Percentiles rank a stretch among this genome's conserved stretches.
Conservation (phyloP, 2,113 vertebrate species). For the Phoxinus phoxinus region DNA sequence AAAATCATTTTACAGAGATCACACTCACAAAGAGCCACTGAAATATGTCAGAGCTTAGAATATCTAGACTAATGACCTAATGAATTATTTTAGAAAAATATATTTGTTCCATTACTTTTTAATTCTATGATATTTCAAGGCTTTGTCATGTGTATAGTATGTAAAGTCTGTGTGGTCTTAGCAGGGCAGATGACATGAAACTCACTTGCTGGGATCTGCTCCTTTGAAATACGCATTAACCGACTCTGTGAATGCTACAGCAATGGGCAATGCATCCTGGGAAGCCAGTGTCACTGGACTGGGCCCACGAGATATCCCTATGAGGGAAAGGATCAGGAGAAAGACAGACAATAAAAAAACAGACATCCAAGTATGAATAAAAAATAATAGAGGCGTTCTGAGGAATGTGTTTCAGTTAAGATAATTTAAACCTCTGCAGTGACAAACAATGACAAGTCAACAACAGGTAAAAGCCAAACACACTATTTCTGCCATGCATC, state of each 20-base stretch:
- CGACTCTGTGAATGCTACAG: slow-evolving; percentile 94
- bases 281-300: slow-evolving; percentile 94
- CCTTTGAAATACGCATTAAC: slow-evolving; percentile 99
- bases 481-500: slow-evolving; percentile 16
- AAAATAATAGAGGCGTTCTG: background rate
- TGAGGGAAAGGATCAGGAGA: slow-evolving; percentile 55
- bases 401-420: background rate
- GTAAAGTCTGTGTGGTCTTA: background rate
- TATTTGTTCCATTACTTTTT: background rate
- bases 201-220: slow-evolving; percentile 97
- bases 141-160: background rate
- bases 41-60: background rate
- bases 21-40: background rate
- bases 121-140: background rate
- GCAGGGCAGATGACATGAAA: slow-evolving; percentile 69
- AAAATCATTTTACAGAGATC: background rate
- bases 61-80: background rate
- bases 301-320: slow-evolving; percentile 95
- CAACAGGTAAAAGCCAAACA: background rate
- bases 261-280: slow-evolving; percentile 93
- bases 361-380: background rate
- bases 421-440: background rate
- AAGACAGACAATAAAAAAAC: background rate
- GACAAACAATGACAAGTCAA: background rate
- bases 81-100: background rate